Evolutionary conservation across 2,888 invertebrate species (phyloP), one percentile per base, ranked within the genome.

Genomic region (Chesias legatella): DNA sequence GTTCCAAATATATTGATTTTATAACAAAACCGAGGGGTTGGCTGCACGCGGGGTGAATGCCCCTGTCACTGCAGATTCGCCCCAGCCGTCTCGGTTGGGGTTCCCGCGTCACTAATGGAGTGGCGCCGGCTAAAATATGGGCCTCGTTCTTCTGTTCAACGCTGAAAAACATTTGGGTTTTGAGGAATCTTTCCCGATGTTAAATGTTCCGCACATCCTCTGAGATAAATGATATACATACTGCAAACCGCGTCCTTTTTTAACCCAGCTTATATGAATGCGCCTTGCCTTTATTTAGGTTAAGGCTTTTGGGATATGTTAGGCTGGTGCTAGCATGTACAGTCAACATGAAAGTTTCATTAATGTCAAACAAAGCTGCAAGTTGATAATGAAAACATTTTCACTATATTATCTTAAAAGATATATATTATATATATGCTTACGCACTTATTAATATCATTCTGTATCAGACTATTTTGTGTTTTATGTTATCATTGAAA

Each of bases 1-100:
- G 66, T 63, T 76, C 74, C 67, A 82, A 83, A 84, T 80, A 76
- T 86, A 86, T 88, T 77, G 86, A 88, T 88, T 86, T 85, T 83
- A 72, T 82, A 84, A 84, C 85, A 86, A 84, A 85, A 85, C 81
- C 80, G 83, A 79, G 84, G 81, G 85, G 81, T 73, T 73, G 78
- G 73, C 74, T 80, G 80, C 79, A 80, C 62, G 73, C 68, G 77
- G 83, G 85, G 84, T 84, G 78, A 82, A 83, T 67, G 81, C 71
- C 86, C 85, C 58, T 84, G 86, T 85, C 84, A 80, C 74, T 84
- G 84, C 84, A 84, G 82, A 84, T 82, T 80, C 79, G 56, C 79
- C 74, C 73, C 73, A 44, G 75, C 79, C 64, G 74, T 78, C 78
- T 83, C 76, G 78, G 76, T 78, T 74, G 75, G 84, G 81, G 84